phyloP scores from a whole-genome alignment of 1,140 invertebrate species.

The Hydropsyche tenuis region DNA sequence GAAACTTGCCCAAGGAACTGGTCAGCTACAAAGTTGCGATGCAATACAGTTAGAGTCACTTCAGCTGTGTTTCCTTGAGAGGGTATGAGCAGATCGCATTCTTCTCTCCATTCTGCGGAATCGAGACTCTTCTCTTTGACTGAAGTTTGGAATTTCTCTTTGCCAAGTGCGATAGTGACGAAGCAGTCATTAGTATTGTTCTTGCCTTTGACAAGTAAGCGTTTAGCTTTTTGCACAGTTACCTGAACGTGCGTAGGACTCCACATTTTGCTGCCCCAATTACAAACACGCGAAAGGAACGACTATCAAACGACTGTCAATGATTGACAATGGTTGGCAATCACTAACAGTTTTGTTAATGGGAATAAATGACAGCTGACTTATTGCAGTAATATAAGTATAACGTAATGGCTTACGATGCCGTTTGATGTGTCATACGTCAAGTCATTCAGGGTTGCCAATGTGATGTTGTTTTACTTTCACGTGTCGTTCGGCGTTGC shows the following conservation, averaged over 20 bases:
- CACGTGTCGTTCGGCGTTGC: too few relatives aligned
- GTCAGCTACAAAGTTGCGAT: slow-evolving; percentile 89
- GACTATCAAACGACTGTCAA: too few relatives aligned
- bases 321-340: too few relatives aligned
- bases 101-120: slow-evolving; percentile 92
- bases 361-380: too few relatives aligned
- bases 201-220: slow-evolving; percentile 82
- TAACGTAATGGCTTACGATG: too few relatives aligned
- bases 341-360: too few relatives aligned
- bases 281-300: too few relatives aligned
- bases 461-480: too few relatives aligned
- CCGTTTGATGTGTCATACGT: too few relatives aligned
- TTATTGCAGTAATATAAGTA: too few relatives aligned
- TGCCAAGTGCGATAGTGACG: slow-evolving; percentile 91
- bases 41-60: slow-evolving; percentile 82
- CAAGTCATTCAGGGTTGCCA: too few relatives aligned
- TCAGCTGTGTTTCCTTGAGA: slow-evolving; percentile 87
- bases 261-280: slow-evolving; percentile 79
- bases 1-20: slow-evolving; percentile 88
- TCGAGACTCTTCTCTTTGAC: slow-evolving; percentile 86
- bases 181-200: slow-evolving; percentile 94
- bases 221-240: slow-evolving; percentile 77
- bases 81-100: slow-evolving; percentile 93
- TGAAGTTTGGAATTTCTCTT: slow-evolving; percentile 96
- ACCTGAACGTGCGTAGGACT: slow-evolving; percentile 86